Evolutionary conservation across 2,888 invertebrate genomes (phyloP).

Genomic region (Frankliniella intonsa): DNA sequence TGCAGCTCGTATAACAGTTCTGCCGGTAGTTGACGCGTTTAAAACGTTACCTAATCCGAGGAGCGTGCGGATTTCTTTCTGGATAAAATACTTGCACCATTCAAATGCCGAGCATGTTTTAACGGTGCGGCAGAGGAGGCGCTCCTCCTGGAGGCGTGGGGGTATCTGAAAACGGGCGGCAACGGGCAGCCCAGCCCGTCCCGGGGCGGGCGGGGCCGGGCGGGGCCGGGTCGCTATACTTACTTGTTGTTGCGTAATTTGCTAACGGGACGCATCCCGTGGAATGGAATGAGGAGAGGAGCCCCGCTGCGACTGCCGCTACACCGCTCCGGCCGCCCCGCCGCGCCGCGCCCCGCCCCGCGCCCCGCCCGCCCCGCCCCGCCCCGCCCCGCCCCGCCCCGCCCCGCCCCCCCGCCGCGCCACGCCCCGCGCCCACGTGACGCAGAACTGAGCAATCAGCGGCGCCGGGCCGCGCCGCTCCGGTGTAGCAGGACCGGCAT

Average conservation of each 20-base stretch:
- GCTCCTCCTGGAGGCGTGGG: not conserved
- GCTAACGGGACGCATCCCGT: not conserved
- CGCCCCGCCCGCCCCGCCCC: not conserved
- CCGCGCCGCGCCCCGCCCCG: too few species aligned
- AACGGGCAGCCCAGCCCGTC: too few species aligned
- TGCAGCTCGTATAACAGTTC: too few species aligned
- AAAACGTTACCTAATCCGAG: too few species aligned
- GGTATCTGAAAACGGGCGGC: too few species aligned
- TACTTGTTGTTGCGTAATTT: not conserved
- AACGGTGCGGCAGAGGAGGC: not conserved
- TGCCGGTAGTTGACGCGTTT: too few species aligned
- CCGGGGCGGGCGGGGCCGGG: not conserved
- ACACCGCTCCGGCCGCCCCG: not conserved
- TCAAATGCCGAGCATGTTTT: not conserved
- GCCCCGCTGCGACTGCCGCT: not conserved
- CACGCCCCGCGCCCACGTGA: not conserved
- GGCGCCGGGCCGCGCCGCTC: too few species aligned
- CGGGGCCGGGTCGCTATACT: not conserved
- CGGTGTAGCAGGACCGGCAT: too few species aligned
- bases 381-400: not conserved
- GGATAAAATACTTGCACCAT: not conserved
- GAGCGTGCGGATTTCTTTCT: not conserved
- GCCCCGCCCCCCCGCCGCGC: not conserved
- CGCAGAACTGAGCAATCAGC: not conserved
- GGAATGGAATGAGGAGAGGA: not conserved